Conservation (phyloP, 2,113 vertebrate genomes). For the Tetrax tetrax region DNA sequence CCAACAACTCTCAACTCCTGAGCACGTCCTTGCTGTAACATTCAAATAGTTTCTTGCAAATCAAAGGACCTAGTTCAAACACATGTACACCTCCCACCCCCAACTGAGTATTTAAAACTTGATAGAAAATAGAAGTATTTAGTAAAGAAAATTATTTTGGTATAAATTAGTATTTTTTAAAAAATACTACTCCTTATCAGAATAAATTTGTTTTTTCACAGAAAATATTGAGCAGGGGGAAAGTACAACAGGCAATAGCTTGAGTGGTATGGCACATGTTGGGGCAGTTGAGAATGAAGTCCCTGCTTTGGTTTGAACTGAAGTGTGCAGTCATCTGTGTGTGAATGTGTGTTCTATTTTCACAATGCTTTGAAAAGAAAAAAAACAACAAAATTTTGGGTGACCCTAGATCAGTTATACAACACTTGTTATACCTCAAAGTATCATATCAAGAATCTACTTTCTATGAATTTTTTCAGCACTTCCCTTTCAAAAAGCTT, state of each 20-base stretch:
- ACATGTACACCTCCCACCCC: too few species aligned
- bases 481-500: neutral
- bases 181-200: neutral
- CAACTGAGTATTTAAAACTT: neutral
- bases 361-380: neutral
- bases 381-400: neutral
- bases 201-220: neutral
- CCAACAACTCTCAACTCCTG: neutral
- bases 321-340: accelerated
- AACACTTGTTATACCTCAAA: neutral
- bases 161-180: accelerated
- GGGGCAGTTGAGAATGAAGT: neutral
- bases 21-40: neutral
- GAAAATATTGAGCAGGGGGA: accelerated
- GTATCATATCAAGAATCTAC: neutral
- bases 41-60: neutral
- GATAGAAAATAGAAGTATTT: neutral
- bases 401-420: neutral
- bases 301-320: neutral
- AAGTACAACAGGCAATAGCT: neutral
- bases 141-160: neutral
- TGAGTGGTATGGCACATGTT: accelerated
- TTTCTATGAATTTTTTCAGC: neutral
- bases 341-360: neutral
- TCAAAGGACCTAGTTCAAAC: neutral